These are phyloP conservation scores for Adelges cooleyi DNA, from an alignment of 1,140 invertebrate species.

Conservation along the genomic window DNA sequence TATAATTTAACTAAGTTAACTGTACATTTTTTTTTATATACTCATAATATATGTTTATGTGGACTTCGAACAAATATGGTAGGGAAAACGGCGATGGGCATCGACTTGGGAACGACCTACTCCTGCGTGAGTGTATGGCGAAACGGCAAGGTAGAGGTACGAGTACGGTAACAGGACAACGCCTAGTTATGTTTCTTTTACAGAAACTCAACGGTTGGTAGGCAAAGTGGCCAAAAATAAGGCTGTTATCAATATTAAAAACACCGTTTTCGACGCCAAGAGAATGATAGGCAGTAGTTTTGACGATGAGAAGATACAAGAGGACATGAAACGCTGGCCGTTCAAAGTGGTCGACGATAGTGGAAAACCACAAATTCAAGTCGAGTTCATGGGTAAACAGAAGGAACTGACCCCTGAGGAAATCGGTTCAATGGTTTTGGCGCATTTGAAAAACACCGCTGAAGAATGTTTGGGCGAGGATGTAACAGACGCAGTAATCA, in stretches of 20 bases:
- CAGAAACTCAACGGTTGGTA: constrained; percentile 64
- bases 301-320: constrained; percentile 55
- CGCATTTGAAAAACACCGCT: constrained; percentile 62
- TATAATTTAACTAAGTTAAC: too few species aligned
- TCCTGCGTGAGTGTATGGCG: constrained; percentile 62
- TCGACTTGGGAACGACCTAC: too few species aligned
- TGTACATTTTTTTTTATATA: too few species aligned
- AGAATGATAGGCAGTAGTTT: constrained; percentile 46
- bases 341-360: constrained; percentile 51
- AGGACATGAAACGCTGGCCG: constrained; percentile 58
- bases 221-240: constrained; percentile 44
- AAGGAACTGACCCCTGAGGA: constrained; percentile 67
- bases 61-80: too few species aligned
- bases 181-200: constrained; percentile 80
- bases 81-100: constrained; percentile 33
- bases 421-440: constrained; percentile 72
- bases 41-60: too few species aligned
- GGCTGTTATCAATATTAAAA: constrained; percentile 72
- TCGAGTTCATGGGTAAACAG: constrained; percentile 57
- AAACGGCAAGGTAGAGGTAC: constrained; percentile 81
- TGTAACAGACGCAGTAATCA: constrained; percentile 54
- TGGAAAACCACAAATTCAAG: constrained; percentile 50
- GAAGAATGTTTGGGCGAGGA: constrained; percentile 45
- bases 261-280: too few species aligned
- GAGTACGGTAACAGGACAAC: constrained; percentile 88